phyloP scores from a whole-genome alignment of 2,113 vertebrate species.

The Brienomyrus brachyistius region DNA sequence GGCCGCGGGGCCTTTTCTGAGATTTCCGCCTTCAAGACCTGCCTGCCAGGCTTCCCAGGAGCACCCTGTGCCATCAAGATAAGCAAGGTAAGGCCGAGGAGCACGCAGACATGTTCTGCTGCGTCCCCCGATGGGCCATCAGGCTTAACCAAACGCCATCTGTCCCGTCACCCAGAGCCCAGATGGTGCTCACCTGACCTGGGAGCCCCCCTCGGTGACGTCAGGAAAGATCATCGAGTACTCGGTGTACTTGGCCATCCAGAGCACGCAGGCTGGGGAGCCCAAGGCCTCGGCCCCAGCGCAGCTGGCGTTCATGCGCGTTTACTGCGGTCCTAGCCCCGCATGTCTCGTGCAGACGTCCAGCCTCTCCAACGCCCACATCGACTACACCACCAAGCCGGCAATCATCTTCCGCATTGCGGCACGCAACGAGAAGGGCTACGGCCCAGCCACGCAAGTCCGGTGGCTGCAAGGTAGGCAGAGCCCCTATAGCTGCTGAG shows the following conservation, averaged over 20 bases:
- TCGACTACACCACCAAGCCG: slow-evolving; percentile 74
- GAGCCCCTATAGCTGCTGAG: background rate
- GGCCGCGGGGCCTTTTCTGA: slow-evolving; percentile 70
- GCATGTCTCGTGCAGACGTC: slow-evolving; percentile 70
- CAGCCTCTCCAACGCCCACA: slow-evolving; percentile 70
- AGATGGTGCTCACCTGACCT: slow-evolving; percentile 72
- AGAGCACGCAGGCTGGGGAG: slow-evolving; percentile 62
- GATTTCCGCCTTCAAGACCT: slow-evolving; percentile 74
- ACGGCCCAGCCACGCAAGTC: slow-evolving; percentile 72
- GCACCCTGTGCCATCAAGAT: slow-evolving; percentile 76
- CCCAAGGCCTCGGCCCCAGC: slow-evolving; percentile 57
- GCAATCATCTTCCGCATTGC: slow-evolving; percentile 78
- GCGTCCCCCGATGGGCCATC: background rate
- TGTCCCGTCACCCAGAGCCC: slow-evolving; percentile 52
- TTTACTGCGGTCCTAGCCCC: slow-evolving; percentile 71
- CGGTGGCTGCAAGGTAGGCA: slow-evolving; percentile 73
- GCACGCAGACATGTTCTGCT: background rate
- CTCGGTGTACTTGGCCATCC: slow-evolving; percentile 72
- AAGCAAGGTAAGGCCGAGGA: slow-evolving; percentile 59
- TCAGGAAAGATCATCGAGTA: slow-evolving; percentile 75
- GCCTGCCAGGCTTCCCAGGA: slow-evolving; percentile 71
- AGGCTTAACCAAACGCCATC: background rate
- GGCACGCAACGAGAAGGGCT: slow-evolving; percentile 73
- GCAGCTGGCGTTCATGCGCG: slow-evolving; percentile 73
- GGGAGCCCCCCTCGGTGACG: slow-evolving; percentile 73